Percentiles rank a stretch among this genome's conserved stretches.
Conservation (phyloP, 2,797 vertebrate species). For the Leucoraja ocellata region DNA sequence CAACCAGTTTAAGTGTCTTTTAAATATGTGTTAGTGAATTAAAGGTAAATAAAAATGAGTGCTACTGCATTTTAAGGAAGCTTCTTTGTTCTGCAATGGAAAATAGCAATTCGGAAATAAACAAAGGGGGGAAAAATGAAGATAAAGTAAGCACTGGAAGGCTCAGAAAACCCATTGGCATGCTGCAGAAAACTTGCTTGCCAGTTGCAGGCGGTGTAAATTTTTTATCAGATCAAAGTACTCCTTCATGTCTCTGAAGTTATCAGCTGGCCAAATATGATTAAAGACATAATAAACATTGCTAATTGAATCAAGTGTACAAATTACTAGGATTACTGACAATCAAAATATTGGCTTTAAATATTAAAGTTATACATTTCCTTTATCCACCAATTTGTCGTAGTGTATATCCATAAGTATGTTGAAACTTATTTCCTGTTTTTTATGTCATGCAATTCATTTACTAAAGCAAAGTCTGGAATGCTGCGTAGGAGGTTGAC, state of each 20-base stretch:
- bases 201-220: background rate
- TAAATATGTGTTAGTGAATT: background rate
- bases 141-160: background rate
- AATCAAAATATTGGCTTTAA: background rate
- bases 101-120: background rate
- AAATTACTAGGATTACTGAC: background rate
- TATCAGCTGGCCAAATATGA: background rate
- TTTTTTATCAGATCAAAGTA: background rate
- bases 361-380: background rate
- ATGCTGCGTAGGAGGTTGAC: background rate
- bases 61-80: background rate
- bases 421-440: background rate
- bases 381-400: background rate
- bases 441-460: background rate
- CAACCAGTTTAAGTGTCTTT: too few relatives aligned
- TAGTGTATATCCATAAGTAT: background rate
- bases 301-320: background rate
- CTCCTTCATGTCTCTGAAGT: background rate
- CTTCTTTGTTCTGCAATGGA: background rate
- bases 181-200: background rate
- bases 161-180: too few relatives aligned
- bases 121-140: background rate
- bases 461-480: background rate
- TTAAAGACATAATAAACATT: background rate
- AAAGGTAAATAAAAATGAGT: background rate